Evolutionary conservation across 2,888 invertebrate genomes (phyloP), one percentile per base, ranked within the genome.

Genomic region (Eristalinus sepulchralis): DNA sequence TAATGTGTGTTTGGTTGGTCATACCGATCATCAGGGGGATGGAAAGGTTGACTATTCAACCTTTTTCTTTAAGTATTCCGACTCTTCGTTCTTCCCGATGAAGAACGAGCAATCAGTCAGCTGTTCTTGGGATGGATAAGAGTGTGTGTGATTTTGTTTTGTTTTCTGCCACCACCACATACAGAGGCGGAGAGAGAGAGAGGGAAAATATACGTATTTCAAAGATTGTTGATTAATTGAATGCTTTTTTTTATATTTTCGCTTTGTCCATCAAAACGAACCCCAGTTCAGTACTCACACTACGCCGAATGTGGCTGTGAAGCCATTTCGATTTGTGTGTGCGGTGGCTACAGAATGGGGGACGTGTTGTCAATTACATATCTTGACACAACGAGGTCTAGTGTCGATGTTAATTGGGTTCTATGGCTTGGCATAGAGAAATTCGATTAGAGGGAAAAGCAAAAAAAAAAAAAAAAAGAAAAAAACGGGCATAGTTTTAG

Each of bases 51-150:
- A 63, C 17, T 63, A 17, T 34, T n/a, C 8, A 63, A 11, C 5
- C 33, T 71, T 63, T 70, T 66, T 27, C 39, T 34, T 13, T 3
- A 33, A 62, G 3, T n/a, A 53, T 13, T n/a, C 66, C 10, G 17
- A 39, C 17, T 24, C 13, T 24, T 8, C 55, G 39, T 72, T 55
- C 20, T 8, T 27, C n/a, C 11, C 63, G 66, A 67, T 76, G 84
- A 77, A 53, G 80, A 68, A 68, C 67, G 53, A 76, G 71, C 80
- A 67, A 76, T 60, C 67, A 85, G 73, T 85, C 85, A 85, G 85
- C 85, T 85, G 85, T 85, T 85, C 60, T 64, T n/a, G 33, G n/a
- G 0, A 20, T 75, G 57, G 57, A 31, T 36, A 57, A 55, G 75
- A 27, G n/a, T 17, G 55, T 73, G 62, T 73, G 55, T 72, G 62